Evolutionary conservation across 1,140 invertebrate species (phyloP), one percentile per base, ranked within the genome.

Genomic region (Bombus turneri): DNA sequence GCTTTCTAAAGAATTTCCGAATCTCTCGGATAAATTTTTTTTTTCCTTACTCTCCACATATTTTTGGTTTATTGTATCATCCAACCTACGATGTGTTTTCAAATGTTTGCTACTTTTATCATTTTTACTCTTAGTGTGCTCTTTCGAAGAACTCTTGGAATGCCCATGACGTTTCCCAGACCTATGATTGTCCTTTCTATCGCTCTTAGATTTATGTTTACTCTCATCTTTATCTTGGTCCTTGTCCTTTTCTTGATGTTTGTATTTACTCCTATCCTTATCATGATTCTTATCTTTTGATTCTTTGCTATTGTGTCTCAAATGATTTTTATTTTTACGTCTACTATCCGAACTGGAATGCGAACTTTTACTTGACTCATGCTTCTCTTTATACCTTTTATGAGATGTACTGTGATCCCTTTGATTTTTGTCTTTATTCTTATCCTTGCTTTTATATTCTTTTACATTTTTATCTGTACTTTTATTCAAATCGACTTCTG

Each of bases 131-230:
- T 10, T 93, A 91, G 12, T 68, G 12, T 85, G 86, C 37, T 89
- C 90, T 37, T 83, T 76, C 0, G 90, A 91, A 73, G 72, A 85
- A 31, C 89, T 90, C 64, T 87, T 93, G 82, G 84, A 91, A 37
- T 90, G 76, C 13, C 88, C 92, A 64, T 93, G 86, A 69, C 88
- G 88, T 28, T 90, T 93, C 66, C 77, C 90, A 3, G 90, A 91
- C 47, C 92, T 92, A 22, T 90, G 87, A 77, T 90, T 82, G 66
- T 84, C 74, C 59, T 87, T 91, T 9, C 64, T 89, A 15, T 91
- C 86, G 47, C 81, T 90, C 69, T 64, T 83, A 66, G 75, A 88
- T 13, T 75, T 85, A 2, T 84, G 84, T 91, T 81, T 90, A 75
- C 91, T 77, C 79, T 91, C 91, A 82, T 18, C 68, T 34, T 18